Evolutionary conservation across 2,888 invertebrate genomes (phyloP), one percentile per base, ranked within the genome.

Genomic region (Cosmorhoe ocellata): DNA sequence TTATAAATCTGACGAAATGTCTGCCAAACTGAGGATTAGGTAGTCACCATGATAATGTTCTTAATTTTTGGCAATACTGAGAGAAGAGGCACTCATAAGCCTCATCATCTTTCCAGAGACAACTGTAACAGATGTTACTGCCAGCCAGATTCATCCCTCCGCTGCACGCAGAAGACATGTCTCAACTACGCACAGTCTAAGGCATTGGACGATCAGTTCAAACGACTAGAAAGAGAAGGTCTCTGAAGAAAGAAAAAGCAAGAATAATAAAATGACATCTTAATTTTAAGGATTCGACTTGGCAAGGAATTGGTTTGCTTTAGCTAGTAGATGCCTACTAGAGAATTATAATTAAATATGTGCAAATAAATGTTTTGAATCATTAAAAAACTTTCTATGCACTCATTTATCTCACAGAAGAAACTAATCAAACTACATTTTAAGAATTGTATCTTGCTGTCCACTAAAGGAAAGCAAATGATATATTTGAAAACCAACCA

Each of bases 81-180:
- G n/a, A n/a, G n/a, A n/a, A n/a, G 18, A 18, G 18, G 18, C 18
- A n/a, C n/a, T n/a, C n/a, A n/a, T n/a, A n/a, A n/a, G n/a, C 18
- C 2, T 18, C 18, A 3, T 18, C 4, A 18, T 33, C 27, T 27
- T 7, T 39, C 9, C 28, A 86, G 86, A 14, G 54, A 69, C 1
- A 63, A 80, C 37, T 89, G 88, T 69, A 89, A 89, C 59, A 66
- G 64, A 24, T 89, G 88, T 50, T 79, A 77, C 57, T 89, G 88
- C 45, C 81, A 80, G 43, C 4, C 51, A 0, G 77, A 84, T 41
- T 61, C 56, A 0, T 56, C 66, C 0, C 50, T 88, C 3, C 72
- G 80, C 0, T 89, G 88, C 50, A 88, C 88, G 0, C 74, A 67
- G 50, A 89, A 81, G 59, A 64, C 69, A 0, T 89, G 88, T 36